Base-by-base conservation (phyloP, 2,797 vertebrate species). In the Chaetophractus vellerosus region DNA sequence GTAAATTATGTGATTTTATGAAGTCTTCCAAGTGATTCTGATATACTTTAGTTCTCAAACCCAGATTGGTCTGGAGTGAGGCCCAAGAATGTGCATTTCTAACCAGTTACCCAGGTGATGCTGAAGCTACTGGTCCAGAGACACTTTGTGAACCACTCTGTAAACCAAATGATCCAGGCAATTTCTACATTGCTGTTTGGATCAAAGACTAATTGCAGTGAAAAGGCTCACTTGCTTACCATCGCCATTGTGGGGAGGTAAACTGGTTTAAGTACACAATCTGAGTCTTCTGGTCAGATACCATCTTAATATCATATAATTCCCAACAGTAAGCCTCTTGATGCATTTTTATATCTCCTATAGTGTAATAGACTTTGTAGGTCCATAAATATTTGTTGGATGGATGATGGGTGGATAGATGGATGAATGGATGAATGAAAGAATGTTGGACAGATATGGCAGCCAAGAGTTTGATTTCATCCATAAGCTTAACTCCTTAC, bases 251-350 rank as follows among this genome's bases (percentile, higher is more conserved):
- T 75, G 78, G 16, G 4, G 6, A 72, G 45, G 1, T 50, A 3
- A 57, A 21, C 74, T 59, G 21, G 19, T 50, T 79, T 38, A 72
- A 61, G 75, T 59, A 89, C 24, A 72, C 0, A 10, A n/a, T 57
- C 59, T 96, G 38, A 76, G 26, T 86, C n/a, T 85, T 57, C 84
- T 76, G 59, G 9, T 81, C 26, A 93, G 3, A 75, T 88, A 63
- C 24, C 9, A 24, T 52, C 16, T 74, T 86, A 55, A 75, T 74
- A 6, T 75, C 59, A 68, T 74, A 86, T 69, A 91, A 57, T 61
- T 45, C 45, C 63, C 26, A 38, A 48, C 10, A 83, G 9, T 41
- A 48, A 64, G 9, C 14, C 66, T 85, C 48, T 9, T 19, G 45
- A 50, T 80, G 31, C 9, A 87, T 88, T 74, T 50, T 83, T 68